A percentile compares a stretch with the other conserved stretches of the same genome.
Evolutionary conservation across 2,113 vertebrate species (phyloP).

Genomic region (Notiomystis cincta): DNA sequence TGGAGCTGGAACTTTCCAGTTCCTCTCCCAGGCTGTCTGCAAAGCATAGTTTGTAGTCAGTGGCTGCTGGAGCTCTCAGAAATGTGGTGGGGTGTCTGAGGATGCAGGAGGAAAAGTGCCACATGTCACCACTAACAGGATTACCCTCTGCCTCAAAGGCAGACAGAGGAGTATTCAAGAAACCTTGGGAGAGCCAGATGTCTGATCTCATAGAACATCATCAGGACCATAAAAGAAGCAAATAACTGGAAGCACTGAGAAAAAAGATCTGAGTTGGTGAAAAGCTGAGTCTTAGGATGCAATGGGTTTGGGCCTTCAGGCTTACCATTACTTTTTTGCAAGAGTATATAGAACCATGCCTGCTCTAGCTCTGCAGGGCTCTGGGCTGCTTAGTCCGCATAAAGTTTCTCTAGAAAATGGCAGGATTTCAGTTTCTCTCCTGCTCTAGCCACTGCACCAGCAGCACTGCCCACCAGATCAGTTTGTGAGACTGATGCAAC

Average conservation of each 20-base stretch:
- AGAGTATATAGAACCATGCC: not conserved
- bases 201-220: accelerated
- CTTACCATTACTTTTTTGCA: not conserved
- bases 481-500: not conserved
- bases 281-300: not conserved
- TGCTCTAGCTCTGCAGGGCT: not conserved
- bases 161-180: not conserved
- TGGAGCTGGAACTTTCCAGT: not conserved
- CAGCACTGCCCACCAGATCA: not conserved
- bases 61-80: not conserved
- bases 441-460: not conserved
- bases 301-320: not conserved
- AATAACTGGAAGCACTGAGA: not conserved
- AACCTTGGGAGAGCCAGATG: not conserved
- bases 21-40: not conserved
- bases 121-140: not conserved
- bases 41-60: not conserved
- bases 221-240: not conserved
- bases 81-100: not conserved
- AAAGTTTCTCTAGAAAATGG: not conserved
- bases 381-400: not conserved
- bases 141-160: not conserved
- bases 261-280: not conserved
- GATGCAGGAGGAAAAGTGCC: not conserved
- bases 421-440: not conserved